Conservation (phyloP, 2,113 vertebrate species). For the Macroglossus sobrinus region DNA sequence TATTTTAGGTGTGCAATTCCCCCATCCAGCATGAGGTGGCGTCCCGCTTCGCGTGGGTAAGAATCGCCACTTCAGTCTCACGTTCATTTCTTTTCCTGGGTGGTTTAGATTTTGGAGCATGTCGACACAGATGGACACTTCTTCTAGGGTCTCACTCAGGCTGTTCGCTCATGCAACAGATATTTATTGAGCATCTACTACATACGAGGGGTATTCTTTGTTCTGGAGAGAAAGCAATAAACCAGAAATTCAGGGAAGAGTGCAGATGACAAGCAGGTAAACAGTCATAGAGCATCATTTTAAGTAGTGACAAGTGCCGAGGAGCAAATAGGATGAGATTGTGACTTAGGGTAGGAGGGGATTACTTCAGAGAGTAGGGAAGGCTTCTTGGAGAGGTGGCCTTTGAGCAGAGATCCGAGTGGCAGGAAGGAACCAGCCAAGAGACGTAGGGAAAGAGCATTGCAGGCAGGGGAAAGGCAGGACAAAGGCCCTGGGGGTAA, state of each 20-base stretch:
- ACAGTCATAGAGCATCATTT: neutral
- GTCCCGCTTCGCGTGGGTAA: neutral
- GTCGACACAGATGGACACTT: neutral
- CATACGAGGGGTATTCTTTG: neutral
- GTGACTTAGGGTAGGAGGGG: accelerated
- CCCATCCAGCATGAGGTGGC: neutral
- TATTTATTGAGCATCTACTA: neutral
- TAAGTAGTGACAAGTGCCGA: neutral
- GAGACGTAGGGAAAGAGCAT: neutral
- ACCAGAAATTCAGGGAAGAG: neutral
- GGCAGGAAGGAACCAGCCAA: neutral
- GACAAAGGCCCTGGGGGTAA: neutral
- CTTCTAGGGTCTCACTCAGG: neutral
- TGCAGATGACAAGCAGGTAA: accelerated
- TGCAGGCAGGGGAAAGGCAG: neutral
- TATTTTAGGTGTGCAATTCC: neutral
- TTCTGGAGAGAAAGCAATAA: neutral
- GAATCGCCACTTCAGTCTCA: neutral
- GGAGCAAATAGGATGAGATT: accelerated
- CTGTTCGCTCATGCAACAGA: neutral
- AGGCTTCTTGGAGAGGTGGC: neutral
- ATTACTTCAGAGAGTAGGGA: neutral
- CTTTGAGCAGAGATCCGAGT: neutral
- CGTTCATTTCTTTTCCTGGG: neutral
- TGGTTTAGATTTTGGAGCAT: neutral